A percentile compares a stretch with the other conserved stretches of the same genome.
These are phyloP conservation scores for Pangasianodon gigas DNA, from an alignment of 2,113 vertebrate genomes.

Conservation along the genomic window DNA sequence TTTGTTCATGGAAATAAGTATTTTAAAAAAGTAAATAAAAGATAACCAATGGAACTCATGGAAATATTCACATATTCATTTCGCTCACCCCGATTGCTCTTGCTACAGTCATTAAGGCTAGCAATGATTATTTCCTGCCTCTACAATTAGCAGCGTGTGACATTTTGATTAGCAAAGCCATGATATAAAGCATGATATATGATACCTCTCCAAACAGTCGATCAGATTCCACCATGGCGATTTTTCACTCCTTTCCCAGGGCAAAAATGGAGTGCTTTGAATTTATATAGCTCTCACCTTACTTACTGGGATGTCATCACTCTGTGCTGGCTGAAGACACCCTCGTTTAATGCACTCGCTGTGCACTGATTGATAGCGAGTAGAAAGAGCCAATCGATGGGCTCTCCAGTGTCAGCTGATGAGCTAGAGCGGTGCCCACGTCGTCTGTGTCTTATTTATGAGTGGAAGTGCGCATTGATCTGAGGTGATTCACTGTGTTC, in stretches of 20 bases:
- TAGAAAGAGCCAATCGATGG: slow-evolving; percentile 47
- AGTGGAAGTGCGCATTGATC: slow-evolving; percentile 52
- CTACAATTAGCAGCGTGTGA: slow-evolving; percentile 18
- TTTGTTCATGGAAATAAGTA: neutral
- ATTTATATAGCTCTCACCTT: neutral
- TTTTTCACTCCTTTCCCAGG: neutral
- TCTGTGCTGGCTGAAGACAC: slow-evolving; percentile 11
- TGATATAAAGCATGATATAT: neutral
- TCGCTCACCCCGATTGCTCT: neutral
- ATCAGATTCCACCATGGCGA: neutral
- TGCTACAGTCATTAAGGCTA: slow-evolving; percentile 3
- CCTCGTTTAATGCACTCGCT: slow-evolving; percentile 42
- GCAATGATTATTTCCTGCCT: slow-evolving; percentile 23
- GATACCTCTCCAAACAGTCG: neutral
- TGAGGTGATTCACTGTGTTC: slow-evolving; percentile 45
- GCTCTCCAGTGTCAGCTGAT: slow-evolving; percentile 46
- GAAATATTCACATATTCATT: neutral
- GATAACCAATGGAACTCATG: neutral
- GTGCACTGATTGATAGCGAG: slow-evolving; percentile 31
- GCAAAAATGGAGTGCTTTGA: neutral
- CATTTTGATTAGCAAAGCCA: slow-evolving; percentile 22
- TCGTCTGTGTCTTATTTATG: slow-evolving; percentile 55
- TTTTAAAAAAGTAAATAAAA: neutral
- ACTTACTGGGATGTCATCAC: slow-evolving; percentile 30
- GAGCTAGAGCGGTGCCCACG: slow-evolving; percentile 5